Evolutionary conservation across 2,888 invertebrate species (phyloP), one percentile per base, ranked within the genome.

Genomic region (Vesta saturnalis): DNA sequence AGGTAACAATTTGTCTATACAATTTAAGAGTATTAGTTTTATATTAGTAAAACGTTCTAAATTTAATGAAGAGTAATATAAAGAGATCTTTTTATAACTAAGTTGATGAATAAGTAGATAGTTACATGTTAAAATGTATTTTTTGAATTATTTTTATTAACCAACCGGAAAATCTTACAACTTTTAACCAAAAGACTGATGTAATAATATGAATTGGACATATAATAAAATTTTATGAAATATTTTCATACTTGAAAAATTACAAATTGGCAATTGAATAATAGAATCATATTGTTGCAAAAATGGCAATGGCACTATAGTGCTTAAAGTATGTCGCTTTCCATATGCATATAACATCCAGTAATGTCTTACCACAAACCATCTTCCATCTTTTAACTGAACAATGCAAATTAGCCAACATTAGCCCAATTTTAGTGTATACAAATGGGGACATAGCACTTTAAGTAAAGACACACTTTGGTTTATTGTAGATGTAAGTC

Each of bases 111-210:
- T 49, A 52, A 60, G 49, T 15, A 49, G 1, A 21, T 16, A 52
- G 43, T 21, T 39, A 64, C 16, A 16, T 54, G 22, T 23, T 66
- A 52, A 57, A 52, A 43, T 58, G 56, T 68, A 64, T 68, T 68
- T 67, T 67, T 68, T 60, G 60, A 64, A 68, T 63, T 67, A 60
- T 60, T 57, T 60, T 67, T 62, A 64, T 54, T 39, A 56, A 52
- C 64, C 61, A 63, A 43, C 30, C 43, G 54, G 35, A 64, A 68
- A 64, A 43, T 60, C 56, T 69, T 49, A 56, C 64, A 62, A 64
- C 52, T 64, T 54, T 64, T 47, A 67, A 52, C 43, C 46, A 67
- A 66, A 70, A 70, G 70, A 70, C 70, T 70, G 70, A 70, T 66
- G 46, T 57, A 69, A 62, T 66, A n/a, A n/a, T n/a, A n/a, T n/a